These are phyloP conservation scores for Spodoptera exigua DNA, from an alignment of 2,888 invertebrate species.

Conservation along the genomic window DNA sequence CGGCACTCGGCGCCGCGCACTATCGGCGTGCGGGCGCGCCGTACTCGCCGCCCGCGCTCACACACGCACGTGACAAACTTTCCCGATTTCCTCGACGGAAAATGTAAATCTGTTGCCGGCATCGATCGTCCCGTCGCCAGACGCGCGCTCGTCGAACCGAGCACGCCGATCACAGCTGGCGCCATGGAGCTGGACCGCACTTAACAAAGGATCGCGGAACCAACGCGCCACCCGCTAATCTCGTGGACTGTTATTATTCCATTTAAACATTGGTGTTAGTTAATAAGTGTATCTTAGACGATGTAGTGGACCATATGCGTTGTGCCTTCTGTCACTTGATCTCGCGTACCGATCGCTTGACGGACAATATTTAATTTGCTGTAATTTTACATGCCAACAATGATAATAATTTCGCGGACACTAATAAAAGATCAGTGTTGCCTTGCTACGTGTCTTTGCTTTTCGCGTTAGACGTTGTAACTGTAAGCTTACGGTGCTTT, in stretches of 20 bases:
- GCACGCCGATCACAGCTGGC: conserved; percentile 86
- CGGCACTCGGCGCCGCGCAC: conserved; percentile 88
- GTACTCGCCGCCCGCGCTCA: conserved; percentile 78
- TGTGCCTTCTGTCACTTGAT: conserved; percentile 83
- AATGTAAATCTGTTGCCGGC: conserved; percentile 88
- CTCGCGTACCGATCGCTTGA: conserved; percentile 65
- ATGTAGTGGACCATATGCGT: conserved; percentile 85
- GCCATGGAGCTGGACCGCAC: conserved; percentile 80
- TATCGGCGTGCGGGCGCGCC: conserved; percentile 88
- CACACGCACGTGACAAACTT: conserved; percentile 86
- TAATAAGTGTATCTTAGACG: conserved; percentile 75
- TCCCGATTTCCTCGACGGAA: conserved; percentile 87
- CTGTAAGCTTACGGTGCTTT: conserved; percentile 84
- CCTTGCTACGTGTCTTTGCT: conserved; percentile 89
- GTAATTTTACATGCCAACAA: conserved; percentile 72
- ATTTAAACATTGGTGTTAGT: conserved; percentile 77
- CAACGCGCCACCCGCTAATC: conserved; percentile 69
- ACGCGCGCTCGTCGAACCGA: conserved; percentile 79
- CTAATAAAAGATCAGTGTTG: conserved; percentile 85
- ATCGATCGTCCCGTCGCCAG: conserved; percentile 85
- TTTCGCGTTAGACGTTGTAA: conserved; percentile 80
- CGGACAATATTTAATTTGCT: conserved; percentile 71
- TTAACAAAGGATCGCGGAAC: conserved; percentile 81
- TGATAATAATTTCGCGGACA: conserved; percentile 76
- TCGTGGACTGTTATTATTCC: conserved; percentile 67